These are phyloP conservation scores for Aleiodes leptofemur DNA, from an alignment of 2,888 invertebrate species.

Conservation along the genomic window DNA sequence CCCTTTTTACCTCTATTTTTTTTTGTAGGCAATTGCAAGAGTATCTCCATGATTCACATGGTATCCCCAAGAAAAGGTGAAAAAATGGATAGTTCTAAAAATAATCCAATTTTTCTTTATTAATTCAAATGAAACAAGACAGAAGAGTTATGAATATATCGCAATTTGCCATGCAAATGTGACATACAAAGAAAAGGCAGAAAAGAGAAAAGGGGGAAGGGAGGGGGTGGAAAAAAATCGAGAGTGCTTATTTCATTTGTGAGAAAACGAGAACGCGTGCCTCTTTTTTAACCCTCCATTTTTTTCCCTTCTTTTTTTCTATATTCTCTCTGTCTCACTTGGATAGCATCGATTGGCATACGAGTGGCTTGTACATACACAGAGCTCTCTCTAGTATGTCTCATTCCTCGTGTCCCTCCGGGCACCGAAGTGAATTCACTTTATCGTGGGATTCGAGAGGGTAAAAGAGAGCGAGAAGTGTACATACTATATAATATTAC, in stretches of 20 bases:
- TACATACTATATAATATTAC: background rate
- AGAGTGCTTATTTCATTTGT: slow-evolving; percentile 32
- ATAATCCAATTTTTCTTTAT: no score
- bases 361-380: background rate
- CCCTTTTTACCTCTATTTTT: no score
- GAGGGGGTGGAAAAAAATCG: slow-evolving; percentile 1
- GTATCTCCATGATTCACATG: no score
- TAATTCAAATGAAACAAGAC: slow-evolving; percentile 1
- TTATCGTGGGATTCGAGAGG: slow-evolving; percentile 11
- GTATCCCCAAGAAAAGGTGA: no score
- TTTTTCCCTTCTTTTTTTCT: slow-evolving; percentile 1
- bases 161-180: slow-evolving; percentile 32
- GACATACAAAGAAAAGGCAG: slow-evolving; percentile 9
- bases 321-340: background rate
- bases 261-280: slow-evolving; percentile 29
- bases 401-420: background rate
- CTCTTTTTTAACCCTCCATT: slow-evolving; percentile 6
- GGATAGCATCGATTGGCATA: slow-evolving; percentile 30
- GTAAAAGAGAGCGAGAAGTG: no score
- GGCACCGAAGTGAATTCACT: slow-evolving; percentile 35
- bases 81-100: no score
- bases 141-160: slow-evolving; percentile 14
- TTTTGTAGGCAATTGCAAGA: background rate
- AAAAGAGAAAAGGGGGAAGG: background rate
- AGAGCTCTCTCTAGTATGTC: background rate